phyloP scores from a whole-genome alignment of 2,888 invertebrate genomes.

The Pollenia labialis region DNA sequence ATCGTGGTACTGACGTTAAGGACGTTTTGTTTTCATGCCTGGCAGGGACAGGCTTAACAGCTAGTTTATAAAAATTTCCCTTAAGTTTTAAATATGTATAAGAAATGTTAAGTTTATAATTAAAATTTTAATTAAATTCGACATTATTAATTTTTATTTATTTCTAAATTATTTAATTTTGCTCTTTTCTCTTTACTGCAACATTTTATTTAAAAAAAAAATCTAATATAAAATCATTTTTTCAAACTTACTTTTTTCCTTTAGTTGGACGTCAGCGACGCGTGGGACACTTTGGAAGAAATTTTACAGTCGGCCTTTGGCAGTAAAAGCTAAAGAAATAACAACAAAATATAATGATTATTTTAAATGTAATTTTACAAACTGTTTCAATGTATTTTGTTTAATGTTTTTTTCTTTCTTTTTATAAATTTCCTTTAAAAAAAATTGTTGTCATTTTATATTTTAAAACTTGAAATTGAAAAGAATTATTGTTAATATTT shows the following conservation, averaged over 20 bases:
- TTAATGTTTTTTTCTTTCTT: slow-evolving; percentile 39
- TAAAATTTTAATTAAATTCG: neutral
- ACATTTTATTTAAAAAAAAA: neutral
- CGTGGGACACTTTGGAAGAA: slow-evolving; percentile 91
- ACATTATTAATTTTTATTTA: too few species aligned
- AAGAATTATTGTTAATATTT: neutral
- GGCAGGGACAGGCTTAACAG: too few species aligned
- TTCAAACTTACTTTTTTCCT: slow-evolving; percentile 54
- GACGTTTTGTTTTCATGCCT: too few species aligned
- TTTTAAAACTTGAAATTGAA: neutral
- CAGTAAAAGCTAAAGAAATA: slow-evolving; percentile 58
- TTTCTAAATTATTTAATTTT: neutral
- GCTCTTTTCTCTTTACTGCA: neutral
- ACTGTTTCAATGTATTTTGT: slow-evolving; percentile 46
- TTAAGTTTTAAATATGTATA: neutral
- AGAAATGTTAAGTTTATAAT: neutral
- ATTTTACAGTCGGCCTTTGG: slow-evolving; percentile 89
- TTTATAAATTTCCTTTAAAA: neutral
- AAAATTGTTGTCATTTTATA: slow-evolving; percentile 37
- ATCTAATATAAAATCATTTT: slow-evolving; percentile 9
- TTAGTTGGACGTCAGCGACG: slow-evolving; percentile 88
- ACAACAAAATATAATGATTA: slow-evolving; percentile 20
- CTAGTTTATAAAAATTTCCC: too few species aligned
- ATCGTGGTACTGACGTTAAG: too few species aligned
- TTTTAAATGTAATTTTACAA: slow-evolving; percentile 45